Percentiles rank a stretch among this genome's conserved stretches.
phyloP scores from a whole-genome alignment of 2,888 invertebrate genomes.

The Caenorhabditis becei region DNA sequence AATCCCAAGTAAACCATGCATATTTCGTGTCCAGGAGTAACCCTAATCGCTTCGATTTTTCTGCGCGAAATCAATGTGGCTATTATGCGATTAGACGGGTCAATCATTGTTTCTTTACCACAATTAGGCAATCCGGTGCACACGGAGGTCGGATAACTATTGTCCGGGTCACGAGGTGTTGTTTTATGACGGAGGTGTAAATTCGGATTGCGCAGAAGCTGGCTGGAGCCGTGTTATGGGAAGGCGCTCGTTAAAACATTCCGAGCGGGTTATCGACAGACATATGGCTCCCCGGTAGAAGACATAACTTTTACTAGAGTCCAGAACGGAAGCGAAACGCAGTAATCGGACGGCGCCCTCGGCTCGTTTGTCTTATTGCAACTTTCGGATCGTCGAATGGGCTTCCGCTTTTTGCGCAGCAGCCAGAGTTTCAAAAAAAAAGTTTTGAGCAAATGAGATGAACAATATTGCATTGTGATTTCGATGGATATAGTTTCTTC shows the following conservation, averaged over 20 bases:
- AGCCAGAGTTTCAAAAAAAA: too few relatives aligned
- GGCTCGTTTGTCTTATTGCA: constrained; percentile 28
- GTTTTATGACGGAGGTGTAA: constrained; percentile 40
- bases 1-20: constrained; percentile 51
- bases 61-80: constrained; percentile 51
- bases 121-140: constrained; percentile 44
- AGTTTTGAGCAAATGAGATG: too few relatives aligned
- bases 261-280: constrained; percentile 32
- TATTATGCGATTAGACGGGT: constrained; percentile 51
- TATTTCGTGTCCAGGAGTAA: constrained; percentile 28
- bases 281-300: constrained; percentile 52
- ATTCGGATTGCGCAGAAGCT: neutral
- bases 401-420: neutral
- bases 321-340: constrained; percentile 41
- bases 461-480: too few relatives aligned
- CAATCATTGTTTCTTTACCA: constrained; percentile 39
- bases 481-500: too few relatives aligned
- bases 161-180: constrained; percentile 27
- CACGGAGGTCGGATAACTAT: neutral
- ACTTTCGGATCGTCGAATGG: constrained; percentile 21
- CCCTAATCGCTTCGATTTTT: constrained; percentile 40
- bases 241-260: constrained; percentile 54
- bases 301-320: constrained; percentile 49
- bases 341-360: constrained; percentile 16
- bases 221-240: constrained; percentile 40